Percentiles rank a stretch among this genome's conserved stretches.
These are phyloP conservation scores for Holotrichia oblita DNA, from an alignment of 1,140 invertebrate species.

Conservation along the genomic window DNA sequence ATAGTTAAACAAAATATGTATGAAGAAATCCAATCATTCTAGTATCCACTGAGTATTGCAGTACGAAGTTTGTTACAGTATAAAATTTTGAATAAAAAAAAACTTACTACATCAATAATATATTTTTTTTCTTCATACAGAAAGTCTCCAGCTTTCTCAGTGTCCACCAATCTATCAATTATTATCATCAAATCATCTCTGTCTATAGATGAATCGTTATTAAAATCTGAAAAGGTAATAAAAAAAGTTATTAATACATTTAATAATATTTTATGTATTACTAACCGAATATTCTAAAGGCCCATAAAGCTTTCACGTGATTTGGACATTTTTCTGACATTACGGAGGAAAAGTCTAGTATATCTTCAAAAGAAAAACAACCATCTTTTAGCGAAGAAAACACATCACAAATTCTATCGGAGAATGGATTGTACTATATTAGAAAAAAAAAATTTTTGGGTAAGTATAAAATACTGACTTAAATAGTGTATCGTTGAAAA, in stretches of 20 bases:
- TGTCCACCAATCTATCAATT: constrained; percentile 63
- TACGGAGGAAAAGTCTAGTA: constrained; percentile 78
- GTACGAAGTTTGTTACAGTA: no score
- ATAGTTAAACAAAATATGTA: no score
- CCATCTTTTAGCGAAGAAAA: constrained; percentile 75
- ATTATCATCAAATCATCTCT: constrained; percentile 65
- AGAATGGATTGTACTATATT: constrained; percentile 77
- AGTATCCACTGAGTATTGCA: no score
- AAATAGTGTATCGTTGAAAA: not conserved
- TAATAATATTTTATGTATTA: constrained; percentile 60
- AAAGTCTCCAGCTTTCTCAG: constrained; percentile 31
- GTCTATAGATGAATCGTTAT: constrained; percentile 68
- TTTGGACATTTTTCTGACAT: constrained; percentile 75
- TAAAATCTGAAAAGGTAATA: constrained; percentile 67
- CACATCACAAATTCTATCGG: constrained; percentile 72
- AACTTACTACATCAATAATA: constrained; percentile 29
- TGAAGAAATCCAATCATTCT: no score
- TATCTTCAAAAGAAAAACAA: constrained; percentile 77
- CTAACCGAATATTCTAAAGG: constrained; percentile 80
- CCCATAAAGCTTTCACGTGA: constrained; percentile 76
- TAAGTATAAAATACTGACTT: no score
- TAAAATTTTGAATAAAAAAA: not conserved
- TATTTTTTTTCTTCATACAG: constrained; percentile 30
- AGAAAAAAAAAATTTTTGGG: constrained; percentile 35
- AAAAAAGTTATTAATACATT: no score